phyloP scores from a whole-genome alignment of 2,113 vertebrate species.

The Pelusios castaneus region DNA sequence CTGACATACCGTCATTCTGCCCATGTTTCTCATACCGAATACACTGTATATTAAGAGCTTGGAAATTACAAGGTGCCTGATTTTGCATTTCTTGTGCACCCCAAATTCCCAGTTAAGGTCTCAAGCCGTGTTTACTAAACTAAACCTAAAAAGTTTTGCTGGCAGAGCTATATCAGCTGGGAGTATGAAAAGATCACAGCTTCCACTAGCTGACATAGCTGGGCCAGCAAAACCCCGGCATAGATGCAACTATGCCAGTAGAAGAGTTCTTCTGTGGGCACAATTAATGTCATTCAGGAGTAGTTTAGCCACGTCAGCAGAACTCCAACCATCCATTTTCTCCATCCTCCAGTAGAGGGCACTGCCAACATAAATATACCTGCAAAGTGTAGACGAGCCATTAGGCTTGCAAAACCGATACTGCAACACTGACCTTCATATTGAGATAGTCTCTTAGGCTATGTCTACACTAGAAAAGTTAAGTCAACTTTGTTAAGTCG shows the following conservation, averaged over 20 bases:
- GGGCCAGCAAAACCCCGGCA: background rate
- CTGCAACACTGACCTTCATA: too few relatives aligned
- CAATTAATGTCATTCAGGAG: background rate
- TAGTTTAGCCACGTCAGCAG: background rate
- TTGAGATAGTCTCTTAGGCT: too few relatives aligned
- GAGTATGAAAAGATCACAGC: background rate
- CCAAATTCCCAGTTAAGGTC: background rate
- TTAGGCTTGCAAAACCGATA: too few relatives aligned
- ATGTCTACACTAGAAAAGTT: too few relatives aligned
- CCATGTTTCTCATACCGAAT: background rate
- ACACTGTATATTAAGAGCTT: background rate
- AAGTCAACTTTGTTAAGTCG: too few relatives aligned
- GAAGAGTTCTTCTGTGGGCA: background rate
- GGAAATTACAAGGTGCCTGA: background rate
- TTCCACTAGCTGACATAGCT: background rate
- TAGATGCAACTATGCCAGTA: background rate
- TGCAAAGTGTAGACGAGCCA: too few relatives aligned
- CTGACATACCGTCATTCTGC: background rate
- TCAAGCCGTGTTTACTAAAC: background rate
- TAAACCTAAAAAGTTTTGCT: background rate
- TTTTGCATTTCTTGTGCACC: accelerated
- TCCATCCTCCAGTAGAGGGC: background rate
- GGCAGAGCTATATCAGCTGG: background rate
- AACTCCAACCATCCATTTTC: background rate
- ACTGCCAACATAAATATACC: background rate